Conservation (phyloP, 1,140 invertebrate genomes). For the Drosophila bocqueti region DNA sequence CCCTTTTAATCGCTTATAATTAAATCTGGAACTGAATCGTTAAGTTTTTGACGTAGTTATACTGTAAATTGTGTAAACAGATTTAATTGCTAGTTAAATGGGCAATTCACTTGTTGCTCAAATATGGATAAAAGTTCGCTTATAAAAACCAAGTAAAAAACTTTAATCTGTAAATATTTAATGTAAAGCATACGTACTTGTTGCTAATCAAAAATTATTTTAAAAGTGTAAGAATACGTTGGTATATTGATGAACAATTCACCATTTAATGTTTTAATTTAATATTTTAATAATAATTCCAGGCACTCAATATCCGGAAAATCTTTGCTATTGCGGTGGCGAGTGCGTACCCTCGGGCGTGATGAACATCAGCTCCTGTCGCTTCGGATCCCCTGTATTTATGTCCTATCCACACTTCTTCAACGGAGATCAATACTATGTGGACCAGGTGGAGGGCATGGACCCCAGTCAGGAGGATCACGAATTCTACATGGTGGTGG, state of each 20-base stretch:
- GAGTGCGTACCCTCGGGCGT: conserved; percentile 89
- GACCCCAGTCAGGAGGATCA: conserved; percentile 89
- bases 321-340: conserved; percentile 90
- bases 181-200: too few species aligned
- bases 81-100: not conserved
- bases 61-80: not conserved
- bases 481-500: conserved; percentile 90
- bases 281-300: not conserved
- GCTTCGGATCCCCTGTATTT: conserved; percentile 92
- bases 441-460: conserved; percentile 89
- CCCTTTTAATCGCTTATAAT: not conserved
- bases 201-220: too few species aligned
- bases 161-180: too few species aligned
- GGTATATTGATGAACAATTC: too few species aligned
- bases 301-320: conserved; percentile 87
- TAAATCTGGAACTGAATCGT: not conserved
- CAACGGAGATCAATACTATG: conserved; percentile 89
- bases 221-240: too few species aligned
- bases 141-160: too few species aligned
- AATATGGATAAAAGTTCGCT: too few species aligned
- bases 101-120: not conserved
- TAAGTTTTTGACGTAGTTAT: not conserved
- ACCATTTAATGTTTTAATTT: too few species aligned
- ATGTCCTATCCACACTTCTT: conserved; percentile 95
- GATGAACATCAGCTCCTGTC: conserved; percentile 90